These are phyloP conservation scores for Cnemophilus loriae DNA, from an alignment of 2,113 vertebrate species.

Conservation along the genomic window DNA sequence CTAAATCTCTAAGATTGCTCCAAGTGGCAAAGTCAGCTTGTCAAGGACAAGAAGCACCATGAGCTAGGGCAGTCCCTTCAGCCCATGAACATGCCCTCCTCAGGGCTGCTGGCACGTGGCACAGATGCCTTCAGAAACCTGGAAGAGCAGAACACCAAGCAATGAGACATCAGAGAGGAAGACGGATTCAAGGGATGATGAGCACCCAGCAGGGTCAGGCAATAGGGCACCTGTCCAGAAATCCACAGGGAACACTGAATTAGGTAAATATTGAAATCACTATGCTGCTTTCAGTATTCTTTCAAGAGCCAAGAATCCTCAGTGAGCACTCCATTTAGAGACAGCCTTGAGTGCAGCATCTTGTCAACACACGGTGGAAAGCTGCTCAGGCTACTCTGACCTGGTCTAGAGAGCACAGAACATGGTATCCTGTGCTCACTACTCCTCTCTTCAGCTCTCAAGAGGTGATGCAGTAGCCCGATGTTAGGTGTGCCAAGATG, in stretches of 20 bases:
- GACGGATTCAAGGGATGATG: rapidly evolving
- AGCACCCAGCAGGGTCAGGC: background rate
- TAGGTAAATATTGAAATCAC: background rate
- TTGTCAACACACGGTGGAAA: background rate
- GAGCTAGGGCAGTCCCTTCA: background rate
- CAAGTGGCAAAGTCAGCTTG: background rate
- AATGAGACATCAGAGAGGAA: background rate
- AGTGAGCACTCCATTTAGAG: background rate
- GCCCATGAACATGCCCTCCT: background rate
- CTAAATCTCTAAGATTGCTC: background rate
- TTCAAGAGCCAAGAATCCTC: background rate
- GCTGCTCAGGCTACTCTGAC: too few species aligned
- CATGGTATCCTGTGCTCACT: rapidly evolving
- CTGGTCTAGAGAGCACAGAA: background rate
- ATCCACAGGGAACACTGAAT: background rate
- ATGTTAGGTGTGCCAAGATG: background rate
- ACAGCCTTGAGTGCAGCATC: background rate
- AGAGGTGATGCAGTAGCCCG: background rate
- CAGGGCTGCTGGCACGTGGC: rapidly evolving
- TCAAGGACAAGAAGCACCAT: background rate
- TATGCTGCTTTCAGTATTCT: background rate
- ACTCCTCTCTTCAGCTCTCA: background rate
- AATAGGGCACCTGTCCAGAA: background rate
- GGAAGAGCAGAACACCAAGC: background rate
- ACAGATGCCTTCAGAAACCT: rapidly evolving